Conservation (phyloP, 1,140 invertebrate species). For the Trinorchestia longiramus region DNA sequence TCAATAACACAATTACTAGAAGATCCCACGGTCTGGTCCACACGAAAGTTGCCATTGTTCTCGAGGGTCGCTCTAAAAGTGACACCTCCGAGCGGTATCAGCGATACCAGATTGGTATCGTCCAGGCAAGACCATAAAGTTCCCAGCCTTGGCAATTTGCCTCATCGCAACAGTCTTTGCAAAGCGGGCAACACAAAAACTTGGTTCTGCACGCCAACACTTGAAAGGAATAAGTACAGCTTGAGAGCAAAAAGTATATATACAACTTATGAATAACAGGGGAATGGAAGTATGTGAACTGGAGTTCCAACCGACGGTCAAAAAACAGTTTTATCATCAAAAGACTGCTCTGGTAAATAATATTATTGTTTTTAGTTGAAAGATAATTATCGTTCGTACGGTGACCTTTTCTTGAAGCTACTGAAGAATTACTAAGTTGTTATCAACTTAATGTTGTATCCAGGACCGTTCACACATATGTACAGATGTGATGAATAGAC, state of each 20-base stretch:
- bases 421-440: neutral
- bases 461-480: too few relatives aligned
- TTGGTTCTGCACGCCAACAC: neutral
- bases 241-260: neutral
- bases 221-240: neutral
- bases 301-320: neutral
- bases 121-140: neutral
- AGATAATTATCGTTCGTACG: neutral
- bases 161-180: neutral
- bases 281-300: neutral
- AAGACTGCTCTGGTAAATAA: neutral
- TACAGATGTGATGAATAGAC: too few relatives aligned
- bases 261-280: neutral
- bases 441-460: too few relatives aligned
- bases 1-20: slow-evolving; percentile 36
- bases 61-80: slow-evolving; percentile 39
- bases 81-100: slow-evolving; percentile 32
- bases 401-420: neutral
- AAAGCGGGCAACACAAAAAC: neutral
- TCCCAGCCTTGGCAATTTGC: neutral
- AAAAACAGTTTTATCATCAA: neutral
- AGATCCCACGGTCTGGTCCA: slow-evolving; percentile 37
- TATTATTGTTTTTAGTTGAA: neutral
- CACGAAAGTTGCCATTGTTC: slow-evolving; percentile 35
- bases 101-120: slow-evolving; percentile 33